Base-by-base conservation (phyloP, 2,888 invertebrate species). In the Eristalis arbustorum region DNA sequence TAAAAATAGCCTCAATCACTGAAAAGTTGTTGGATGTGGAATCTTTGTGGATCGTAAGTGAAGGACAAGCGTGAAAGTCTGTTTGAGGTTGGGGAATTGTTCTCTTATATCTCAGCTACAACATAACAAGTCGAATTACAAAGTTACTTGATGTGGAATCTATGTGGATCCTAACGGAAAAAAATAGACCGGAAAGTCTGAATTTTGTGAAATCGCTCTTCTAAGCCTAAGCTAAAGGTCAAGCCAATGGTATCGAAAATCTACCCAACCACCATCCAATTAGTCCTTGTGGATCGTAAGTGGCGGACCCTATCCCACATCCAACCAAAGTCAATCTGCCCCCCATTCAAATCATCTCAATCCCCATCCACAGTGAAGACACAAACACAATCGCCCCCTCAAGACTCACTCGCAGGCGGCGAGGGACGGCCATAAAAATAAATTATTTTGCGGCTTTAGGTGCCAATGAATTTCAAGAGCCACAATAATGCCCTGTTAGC, bases 381-480 rank as follows among this genome's bases (percentile, higher is more conserved):
- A 57, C 34, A 18, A 22, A 2, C 14, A 14, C 42, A 34, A 34
- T 34, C 37, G 10, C 42, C 49, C 14, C 5, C 6, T 6, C 37
- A 5, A 14, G 2, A 18, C 42, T 14, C n/a, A 18, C 49, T 4
- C 42, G 42, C 13, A 31, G 14, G 6, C 49, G 4, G 6, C 13
- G 23, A 14, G 68, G 34, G n/a, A 3, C n/a, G 4, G 18, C 18
- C 73, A 78, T 78, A 84, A 84, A 76, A 84, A 68, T 72, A 68
- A 84, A 76, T 68, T 76, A 76, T 76, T 69, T 74, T 74, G 61
- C 64, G 61, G 74, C 84, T 79, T 61, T 79, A 61, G 79, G 59
- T 68, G 57, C 76, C 75, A 67, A 81, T 81, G 81, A 80, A 84
- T 84, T 80, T 81, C 84, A 75, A 80, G 66, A 71, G 8, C 71